Evolutionary conservation across 1,140 invertebrate genomes (phyloP), one percentile per base, ranked within the genome.

Genomic region (Lasioglossum albipes): DNA sequence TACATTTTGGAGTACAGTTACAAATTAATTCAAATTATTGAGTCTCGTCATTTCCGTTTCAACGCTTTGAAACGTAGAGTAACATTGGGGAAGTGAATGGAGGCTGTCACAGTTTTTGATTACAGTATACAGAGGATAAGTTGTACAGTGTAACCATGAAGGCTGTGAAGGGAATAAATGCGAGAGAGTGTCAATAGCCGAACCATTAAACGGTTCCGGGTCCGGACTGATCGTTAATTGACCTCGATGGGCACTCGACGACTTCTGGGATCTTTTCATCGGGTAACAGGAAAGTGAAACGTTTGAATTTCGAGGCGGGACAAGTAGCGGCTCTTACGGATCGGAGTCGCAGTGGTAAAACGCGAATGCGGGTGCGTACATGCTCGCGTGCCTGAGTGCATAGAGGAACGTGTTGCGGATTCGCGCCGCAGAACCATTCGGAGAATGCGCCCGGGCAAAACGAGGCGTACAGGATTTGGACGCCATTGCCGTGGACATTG

Each of bases 401-500:
- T 41, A 68, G 82, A 82, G 75, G 81, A 86, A 85, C 83, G 87
- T 83, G 85, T 87, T 87, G 73, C 70, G 82, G 75, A 70, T 82
- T 87, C 76, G 72, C 85, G 79, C 82, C 78, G 74, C 74, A 72
- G 69, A 89, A 81, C 66, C 86, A 89, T 89, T 89, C 84, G 84
- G 85, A 84, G 87, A 89, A 90, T 90, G 87, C 81, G 82, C 61
- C 79, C 67, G 83, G 52, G 70, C 80, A 80, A 80, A 84, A 86
- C 79, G 87, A 78, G 84, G 64, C 78, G 75, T 66, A 79, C 88
- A 77, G 85, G 85, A 87, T 86, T 88, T 82, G 81, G 84, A 83
- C 76, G 86, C 89, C 84, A 91, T 90, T 90, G 88, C 79, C 81
- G 72, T 66, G 84, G 84, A 84, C 84, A 90, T 91, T 91, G 89